Conservation (phyloP, 2,797 vertebrate species). For the Myiotriccus ornatus region DNA sequence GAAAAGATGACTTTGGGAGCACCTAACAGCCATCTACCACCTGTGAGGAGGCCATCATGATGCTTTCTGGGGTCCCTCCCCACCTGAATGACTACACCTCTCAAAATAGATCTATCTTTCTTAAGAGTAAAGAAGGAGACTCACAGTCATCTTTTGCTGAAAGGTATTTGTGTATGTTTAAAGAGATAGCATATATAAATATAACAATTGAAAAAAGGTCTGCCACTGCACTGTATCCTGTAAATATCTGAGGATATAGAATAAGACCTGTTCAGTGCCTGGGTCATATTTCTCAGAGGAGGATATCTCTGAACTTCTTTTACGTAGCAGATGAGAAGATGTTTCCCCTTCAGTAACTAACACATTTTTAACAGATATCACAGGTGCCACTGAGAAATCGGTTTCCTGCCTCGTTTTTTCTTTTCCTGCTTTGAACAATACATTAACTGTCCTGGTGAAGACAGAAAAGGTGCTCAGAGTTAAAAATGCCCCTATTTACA, state of each 20-base stretch:
- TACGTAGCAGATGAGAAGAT: not conserved
- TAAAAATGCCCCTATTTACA: not conserved
- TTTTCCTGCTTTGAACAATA: not conserved
- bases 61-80: not conserved
- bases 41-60: not conserved
- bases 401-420: not conserved
- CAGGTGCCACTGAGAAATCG: not conserved
- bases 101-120: not conserved
- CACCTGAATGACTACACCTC: not conserved
- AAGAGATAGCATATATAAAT: not conserved
- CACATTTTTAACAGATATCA: not conserved
- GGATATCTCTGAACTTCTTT: not conserved
- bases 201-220: not conserved
- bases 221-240: not conserved
- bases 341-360: not conserved
- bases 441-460: not conserved
- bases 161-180: not conserved
- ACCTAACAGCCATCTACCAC: not conserved
- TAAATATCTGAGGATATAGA: not conserved
- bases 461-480: not conserved
- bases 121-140: not conserved
- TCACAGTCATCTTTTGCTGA: not conserved
- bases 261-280: not conserved
- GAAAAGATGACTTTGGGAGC: rapidly evolving
- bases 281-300: not conserved